Evolutionary conservation across 1,140 invertebrate genomes (phyloP).

Genomic region (Diorhabda sublineata): DNA sequence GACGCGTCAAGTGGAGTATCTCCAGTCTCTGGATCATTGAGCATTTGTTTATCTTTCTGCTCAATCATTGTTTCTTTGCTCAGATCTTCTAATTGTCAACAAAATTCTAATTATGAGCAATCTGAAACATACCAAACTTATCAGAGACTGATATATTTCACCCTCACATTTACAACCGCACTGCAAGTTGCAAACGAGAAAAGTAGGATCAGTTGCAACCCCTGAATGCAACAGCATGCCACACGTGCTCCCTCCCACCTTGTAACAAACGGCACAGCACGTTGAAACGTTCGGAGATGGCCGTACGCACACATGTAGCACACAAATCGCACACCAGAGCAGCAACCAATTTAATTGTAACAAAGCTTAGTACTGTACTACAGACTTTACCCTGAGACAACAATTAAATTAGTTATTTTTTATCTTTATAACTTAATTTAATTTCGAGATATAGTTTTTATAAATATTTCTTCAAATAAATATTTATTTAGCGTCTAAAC

Average conservation of each 20-base stretch:
- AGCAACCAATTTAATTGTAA: not conserved
- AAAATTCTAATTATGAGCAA: not conserved
- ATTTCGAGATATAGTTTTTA: no score
- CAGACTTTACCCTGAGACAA: not conserved
- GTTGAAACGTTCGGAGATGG: not conserved
- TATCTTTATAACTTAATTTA: no score
- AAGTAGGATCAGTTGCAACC: not conserved
- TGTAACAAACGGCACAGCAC: not conserved
- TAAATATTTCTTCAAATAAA: no score
- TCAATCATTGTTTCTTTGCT: no score
- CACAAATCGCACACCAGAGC: not conserved
- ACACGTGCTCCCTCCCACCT: conserved; percentile 4
- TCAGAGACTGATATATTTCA: no score
- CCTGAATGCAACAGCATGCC: not conserved
- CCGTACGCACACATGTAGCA: not conserved
- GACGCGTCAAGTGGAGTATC: no score
- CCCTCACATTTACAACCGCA: no score
- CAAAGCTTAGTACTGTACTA: conserved; percentile 1
- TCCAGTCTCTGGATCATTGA: no score
- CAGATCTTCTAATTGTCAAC: no score
- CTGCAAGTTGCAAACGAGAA: not conserved
- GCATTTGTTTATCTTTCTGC: no score
- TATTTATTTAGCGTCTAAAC: no score
- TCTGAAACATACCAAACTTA: no score
- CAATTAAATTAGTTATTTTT: not conserved